phyloP scores from a whole-genome alignment of 2,797 vertebrate species.

The Paratrypauchen microcephalus region DNA sequence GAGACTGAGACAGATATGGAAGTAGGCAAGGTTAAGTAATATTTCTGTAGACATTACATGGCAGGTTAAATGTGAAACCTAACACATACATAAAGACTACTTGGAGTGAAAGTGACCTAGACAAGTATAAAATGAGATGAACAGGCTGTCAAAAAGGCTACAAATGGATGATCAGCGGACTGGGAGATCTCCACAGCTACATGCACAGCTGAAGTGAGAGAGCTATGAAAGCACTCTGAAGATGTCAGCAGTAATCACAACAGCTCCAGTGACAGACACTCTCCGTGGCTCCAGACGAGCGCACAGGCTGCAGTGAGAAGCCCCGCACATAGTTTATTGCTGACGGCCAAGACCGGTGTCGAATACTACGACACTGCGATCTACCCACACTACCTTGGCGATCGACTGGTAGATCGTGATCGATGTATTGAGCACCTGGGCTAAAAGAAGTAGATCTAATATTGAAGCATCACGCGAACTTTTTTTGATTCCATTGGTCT shows the following conservation, averaged over 20 bases:
- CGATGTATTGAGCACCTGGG: too few species aligned
- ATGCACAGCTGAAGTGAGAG: slow-evolving; percentile 11
- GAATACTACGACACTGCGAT: too few species aligned
- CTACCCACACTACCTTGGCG: too few species aligned
- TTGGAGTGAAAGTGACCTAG: slow-evolving; percentile 7
- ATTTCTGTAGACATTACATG: slow-evolving; percentile 1
- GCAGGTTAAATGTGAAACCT: background rate
- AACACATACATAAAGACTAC: background rate
- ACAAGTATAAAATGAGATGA: background rate
- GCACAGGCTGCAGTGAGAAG: too few species aligned
- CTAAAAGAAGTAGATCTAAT: too few species aligned
- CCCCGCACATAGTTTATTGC: too few species aligned
- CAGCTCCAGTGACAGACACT: background rate
- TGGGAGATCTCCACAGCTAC: slow-evolving; percentile 8
- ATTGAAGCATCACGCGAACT: too few species aligned
- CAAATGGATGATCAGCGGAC: background rate
- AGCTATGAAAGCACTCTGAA: slow-evolving; percentile 14
- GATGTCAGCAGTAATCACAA: slow-evolving; percentile 32
- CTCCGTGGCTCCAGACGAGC: too few species aligned
- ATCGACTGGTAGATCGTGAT: too few species aligned
- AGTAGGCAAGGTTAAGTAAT: slow-evolving; percentile 16
- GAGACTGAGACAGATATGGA: background rate
- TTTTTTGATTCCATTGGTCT: too few species aligned
- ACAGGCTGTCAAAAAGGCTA: background rate
- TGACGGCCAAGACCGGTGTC: too few species aligned